phyloP scores from a whole-genome alignment of 2,888 invertebrate species.

The Tenthredo mesomela region DNA sequence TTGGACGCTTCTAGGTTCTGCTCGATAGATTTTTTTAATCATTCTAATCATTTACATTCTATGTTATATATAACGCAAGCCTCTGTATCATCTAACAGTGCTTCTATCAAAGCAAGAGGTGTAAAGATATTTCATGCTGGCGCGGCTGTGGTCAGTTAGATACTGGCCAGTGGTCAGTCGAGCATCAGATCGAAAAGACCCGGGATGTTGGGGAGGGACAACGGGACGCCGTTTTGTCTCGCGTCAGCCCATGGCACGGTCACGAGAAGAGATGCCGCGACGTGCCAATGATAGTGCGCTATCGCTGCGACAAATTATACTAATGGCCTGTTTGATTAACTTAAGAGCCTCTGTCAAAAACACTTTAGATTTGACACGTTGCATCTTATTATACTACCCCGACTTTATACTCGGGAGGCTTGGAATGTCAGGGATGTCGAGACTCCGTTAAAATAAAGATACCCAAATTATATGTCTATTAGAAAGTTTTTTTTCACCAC shows the following conservation, averaged over 20 bases:
- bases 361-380: slow-evolving; percentile 49
- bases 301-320: slow-evolving; percentile 51
- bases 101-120: slow-evolving; percentile 24
- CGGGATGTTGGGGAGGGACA: slow-evolving; percentile 11
- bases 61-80: neutral
- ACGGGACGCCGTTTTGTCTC: slow-evolving; percentile 46
- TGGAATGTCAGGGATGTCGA: neutral
- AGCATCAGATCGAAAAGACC: slow-evolving; percentile 33
- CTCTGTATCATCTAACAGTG: neutral
- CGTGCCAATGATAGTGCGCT: slow-evolving; percentile 49
- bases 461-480: neutral
- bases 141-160: slow-evolving; percentile 2
- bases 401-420: neutral
- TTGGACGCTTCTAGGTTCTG: neutral
- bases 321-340: slow-evolving; percentile 47
- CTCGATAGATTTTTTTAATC: neutral
- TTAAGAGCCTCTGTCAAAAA: slow-evolving; percentile 49
- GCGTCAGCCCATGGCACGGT: slow-evolving; percentile 26
- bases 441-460: neutral
- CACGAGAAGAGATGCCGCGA: slow-evolving; percentile 16
- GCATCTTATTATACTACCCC: slow-evolving; percentile 39
- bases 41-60: neutral
- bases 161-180: slow-evolving; percentile 25
- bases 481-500: neutral
- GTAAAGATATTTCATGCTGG: slow-evolving; percentile 1